Base-by-base conservation (phyloP, 2,797 vertebrate genomes). In the Cyprinodon diabolis region DNA sequence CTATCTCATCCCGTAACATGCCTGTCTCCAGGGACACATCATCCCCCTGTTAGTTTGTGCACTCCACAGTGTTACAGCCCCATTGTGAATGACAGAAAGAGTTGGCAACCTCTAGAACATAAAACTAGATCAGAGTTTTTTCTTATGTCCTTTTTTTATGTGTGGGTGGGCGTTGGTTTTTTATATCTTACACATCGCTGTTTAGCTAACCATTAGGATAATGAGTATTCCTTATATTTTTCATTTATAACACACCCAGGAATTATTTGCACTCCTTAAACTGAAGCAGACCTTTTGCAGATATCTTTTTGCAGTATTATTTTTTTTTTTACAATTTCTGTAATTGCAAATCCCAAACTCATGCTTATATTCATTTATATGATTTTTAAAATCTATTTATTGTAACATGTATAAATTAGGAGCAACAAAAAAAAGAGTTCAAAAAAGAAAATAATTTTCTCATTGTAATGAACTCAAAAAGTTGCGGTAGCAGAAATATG, bases 11-110 rank as follows among this genome's bases (percentile, higher is more conserved):
- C 84, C 78, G 80, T 89, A 86, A 90, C 87, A 76, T 77, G 79
- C 73, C 66, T 9, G 81, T 91, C 93, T 89, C 93, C 43, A 80
- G 94, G 88, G 92, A 93, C 91, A 82, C 90, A 93, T 94, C 92
- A 94, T 92, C 85, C 82, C 82, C 80, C 89, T 92, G 91, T 92
- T 91, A 80, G 90, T 90, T 92, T 87, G 84, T 23, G 83, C 79
- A 78, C 88, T 84, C 40, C 4, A 43, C 40, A 7, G 82, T 84
- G 81, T 81, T 78, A 57, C 54, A 63, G 79, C 55, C 78, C 79
- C 67, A 57, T 21, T 56, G 84, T 75, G 74, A 75, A 89, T 88
- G 86, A 90, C 65, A 74, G 69, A 76, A 75, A 70, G 74, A 84
- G 72, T 78, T 54, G 35, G 62, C 14, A 66, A 55, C 23, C 19